Evolutionary conservation across 2,113 vertebrate genomes (phyloP).

Genomic region (Oceanites oceanicus): DNA sequence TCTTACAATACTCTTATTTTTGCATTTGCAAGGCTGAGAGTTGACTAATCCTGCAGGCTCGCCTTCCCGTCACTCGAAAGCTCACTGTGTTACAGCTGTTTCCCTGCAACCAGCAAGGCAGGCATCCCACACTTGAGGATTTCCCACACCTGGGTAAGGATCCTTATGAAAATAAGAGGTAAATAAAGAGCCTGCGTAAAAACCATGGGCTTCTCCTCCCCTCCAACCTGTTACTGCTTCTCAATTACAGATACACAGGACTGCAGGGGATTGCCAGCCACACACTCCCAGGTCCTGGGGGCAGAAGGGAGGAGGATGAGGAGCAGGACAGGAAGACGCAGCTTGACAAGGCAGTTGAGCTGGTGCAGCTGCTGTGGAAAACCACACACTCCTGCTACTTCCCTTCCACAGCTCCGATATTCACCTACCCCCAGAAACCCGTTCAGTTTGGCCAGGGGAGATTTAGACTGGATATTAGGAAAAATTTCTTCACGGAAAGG

Average conservation of each 20-base stretch:
- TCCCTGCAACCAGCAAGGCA: not conserved
- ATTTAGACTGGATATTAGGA: too few species aligned
- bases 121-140: not conserved
- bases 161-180: not conserved
- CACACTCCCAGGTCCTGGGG: not conserved
- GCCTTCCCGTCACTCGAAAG: not conserved
- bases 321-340: not conserved
- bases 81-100: not conserved
- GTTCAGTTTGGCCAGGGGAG: not conserved
- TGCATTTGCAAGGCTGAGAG: not conserved
- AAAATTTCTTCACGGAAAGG: too few species aligned
- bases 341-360: not conserved
- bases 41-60: not conserved
- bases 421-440: not conserved
- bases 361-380: not conserved
- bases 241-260: not conserved
- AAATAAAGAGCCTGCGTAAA: not conserved
- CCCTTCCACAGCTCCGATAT: not conserved
- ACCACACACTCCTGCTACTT: not conserved
- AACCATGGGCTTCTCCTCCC: not conserved
- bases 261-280: not conserved
- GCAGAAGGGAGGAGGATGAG: not conserved
- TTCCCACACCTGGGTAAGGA: too few species aligned
- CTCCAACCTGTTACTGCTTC: not conserved
- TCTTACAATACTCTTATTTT: not conserved